Base-by-base conservation (phyloP, 2,113 vertebrate species). In the Microcebus murinus region DNA sequence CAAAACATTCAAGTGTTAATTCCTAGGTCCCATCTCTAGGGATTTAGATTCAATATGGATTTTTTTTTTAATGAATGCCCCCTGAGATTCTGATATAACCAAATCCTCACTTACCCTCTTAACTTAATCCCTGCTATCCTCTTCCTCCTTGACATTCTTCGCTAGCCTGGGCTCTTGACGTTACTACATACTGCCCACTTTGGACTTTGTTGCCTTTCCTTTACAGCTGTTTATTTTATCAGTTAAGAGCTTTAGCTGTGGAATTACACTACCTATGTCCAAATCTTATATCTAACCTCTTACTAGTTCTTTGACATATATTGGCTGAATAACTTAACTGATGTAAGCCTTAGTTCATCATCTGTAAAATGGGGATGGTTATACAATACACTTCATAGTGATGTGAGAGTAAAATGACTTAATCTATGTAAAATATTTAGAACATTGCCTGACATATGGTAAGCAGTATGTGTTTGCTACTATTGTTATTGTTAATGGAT, bases 341-440 rank as follows among this genome's bases (percentile, higher is more conserved):
- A 68, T 91, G 42, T 1, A 59, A 95, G 25, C 52, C 73, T 77
- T 94, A 93, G 68, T 91, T 95, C 88, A 55, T 95, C 50, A 27
- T 90, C 34, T 31, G 11, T 90, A 93, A 89, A 82, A 57, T 82
- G 45, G 73, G 50, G 34, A 14, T 73, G 25, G 25, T 95, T 80
- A 52, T 94, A 73, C 50, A 77, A 63, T 90, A 34, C 52, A 65
- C n/a, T 73, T 67, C 18, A 59, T 31, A 42, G 74, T 31, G 34
- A 73, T 68, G 13, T 59, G 59, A 90, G 84, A 82, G 50, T 82
- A 73, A 97, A 89, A 67, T 84, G 39, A 77, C 11, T 91, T 55
- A 31, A 57, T 48, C 42, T 87, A 23, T 94, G 27, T 88, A 77
- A 93, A 82, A 71, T 65, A 27, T 63, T 89, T 83, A 91, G 50